Evolutionary conservation across 53 echinoderm and acorn worm genomes (phyloP), one percentile per base, ranked within the genome.

Genomic region (Temnopleurus reevesii): DNA sequence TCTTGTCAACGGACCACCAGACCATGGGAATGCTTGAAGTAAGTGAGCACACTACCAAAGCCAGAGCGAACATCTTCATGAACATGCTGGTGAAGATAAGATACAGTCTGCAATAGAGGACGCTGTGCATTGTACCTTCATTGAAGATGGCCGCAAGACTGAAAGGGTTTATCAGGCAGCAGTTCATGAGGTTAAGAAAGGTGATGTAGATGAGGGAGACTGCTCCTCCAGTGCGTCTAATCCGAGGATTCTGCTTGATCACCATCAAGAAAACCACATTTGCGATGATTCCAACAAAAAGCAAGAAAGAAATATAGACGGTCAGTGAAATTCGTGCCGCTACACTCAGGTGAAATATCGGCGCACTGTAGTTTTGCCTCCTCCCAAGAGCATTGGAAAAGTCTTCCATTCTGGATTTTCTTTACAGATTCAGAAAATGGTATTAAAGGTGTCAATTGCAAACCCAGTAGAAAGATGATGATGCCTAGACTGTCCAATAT

Each of bases 111-210:
- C 86, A 85, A 36, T 30, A 85, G 26, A 36, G 41, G 23, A 46
- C 46, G 58, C 46, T 85, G 3, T 85, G 59, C 23, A 28, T 34
- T 12, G 83, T 55, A 12, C 12, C 23, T 10, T 60, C 44, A 13
- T 28, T 41, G 1, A 60, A 44, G 46, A 85, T 33, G 45, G 59
- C 59, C 41, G 46, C 46, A 5, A 59, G 46, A 45, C 86, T 60
- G 86, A 85, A 60, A 1, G 86, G 41, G 27, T 85, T 85, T 0
- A 85, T 27, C n/a, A 85, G 27, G 6, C 43, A 27, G 45, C 86
- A 59, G 46, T 45, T 23, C 28, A 43, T 8, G 9, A 85, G 27
- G 61, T 85, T 85, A 5, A 85, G 3, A 9, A 61, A 5, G 2
- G 45, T 59, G 61, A 60, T 23, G 29, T 59, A 44, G 44, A 60